Base-by-base conservation (phyloP, 2,888 invertebrate genomes). In the Idaea straminata region DNA sequence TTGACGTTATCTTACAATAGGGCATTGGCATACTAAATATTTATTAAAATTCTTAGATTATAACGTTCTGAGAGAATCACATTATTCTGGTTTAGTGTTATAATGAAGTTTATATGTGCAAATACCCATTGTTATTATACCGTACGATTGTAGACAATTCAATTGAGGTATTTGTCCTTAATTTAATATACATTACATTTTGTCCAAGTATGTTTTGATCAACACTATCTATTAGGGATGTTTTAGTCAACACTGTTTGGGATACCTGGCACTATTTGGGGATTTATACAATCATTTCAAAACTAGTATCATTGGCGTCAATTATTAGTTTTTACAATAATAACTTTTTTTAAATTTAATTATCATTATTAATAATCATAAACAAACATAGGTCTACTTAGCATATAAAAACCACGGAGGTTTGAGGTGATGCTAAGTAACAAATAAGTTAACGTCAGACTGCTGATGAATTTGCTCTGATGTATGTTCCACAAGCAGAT, bases 181-280 rank as follows among this genome's bases (percentile, higher is more conserved):
- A 70, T 70, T 72, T 72, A 69, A 64, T 69, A 66, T 69, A 68
- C 66, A 67, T 62, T 70, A 3, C 13, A 7, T 47, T 13, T 47
- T 3, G 47, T 10, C 47, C 13, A 25, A 3, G 47, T 47, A 47
- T 0, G 7, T 47, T 47, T 47, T 47, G 10, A 47, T 47, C 2
- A 4, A 47, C 3, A 7, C 47, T 47, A 3, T 25, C 25, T 47
- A 0, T 10, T 47, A 0, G 47, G 10, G 47, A 10, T 4, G 10
- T 7, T 47, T 47, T 47, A 47, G 47, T 10, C 0, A 47, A 10
- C 13, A 13, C 13, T 47, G 47, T 10, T 4, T 47, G 3, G 47
- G 47, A 13, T 25, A 25, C 25, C 25, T 25, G 25, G 25, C 25
- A 25, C 25, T 25, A 3, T 25, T 25, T 25, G 3, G 25, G 25